Evolutionary conservation across 30 jellyfish, hydroid and myxozoan genomes (phyloP).

Genomic region (Sanderia malayensis): DNA sequence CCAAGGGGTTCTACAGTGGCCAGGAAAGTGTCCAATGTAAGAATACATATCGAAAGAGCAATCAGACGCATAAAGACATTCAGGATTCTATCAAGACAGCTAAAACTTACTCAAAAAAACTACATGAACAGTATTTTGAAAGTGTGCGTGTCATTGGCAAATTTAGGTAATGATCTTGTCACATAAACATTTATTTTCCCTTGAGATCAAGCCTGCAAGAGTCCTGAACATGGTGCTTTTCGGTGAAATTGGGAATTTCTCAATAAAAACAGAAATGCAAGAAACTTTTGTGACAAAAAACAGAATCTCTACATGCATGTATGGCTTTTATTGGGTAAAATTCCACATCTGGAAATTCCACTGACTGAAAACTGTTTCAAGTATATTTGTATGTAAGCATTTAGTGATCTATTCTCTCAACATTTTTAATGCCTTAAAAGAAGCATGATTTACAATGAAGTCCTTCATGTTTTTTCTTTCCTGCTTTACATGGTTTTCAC

Average conservation of each 20-base stretch:
- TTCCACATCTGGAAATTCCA: not conserved
- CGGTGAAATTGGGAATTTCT: too few relatives aligned
- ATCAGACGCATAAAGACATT: constrained; percentile 29
- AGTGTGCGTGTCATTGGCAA: constrained; percentile 35
- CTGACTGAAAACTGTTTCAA: not conserved
- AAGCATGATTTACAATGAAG: not conserved
- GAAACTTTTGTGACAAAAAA: too few relatives aligned
- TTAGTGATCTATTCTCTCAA: not conserved
- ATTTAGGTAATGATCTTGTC: constrained; percentile 14
- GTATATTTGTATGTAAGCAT: not conserved
- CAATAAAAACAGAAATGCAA: too few relatives aligned
- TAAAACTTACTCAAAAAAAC: constrained; percentile 24
- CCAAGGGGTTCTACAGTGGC: constrained; percentile 48
- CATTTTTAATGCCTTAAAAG: not conserved
- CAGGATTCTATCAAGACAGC: constrained; percentile 4
- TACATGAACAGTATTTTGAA: constrained; percentile 6
- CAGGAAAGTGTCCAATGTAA: constrained; percentile 28
- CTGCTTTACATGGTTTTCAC: not conserved
- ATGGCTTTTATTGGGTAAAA: too few relatives aligned
- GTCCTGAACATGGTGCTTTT: constrained; percentile 11
- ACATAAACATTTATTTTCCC: not conserved
- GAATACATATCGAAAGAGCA: constrained; percentile 51
- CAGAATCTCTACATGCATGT: too few relatives aligned
- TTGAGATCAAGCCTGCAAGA: not conserved
- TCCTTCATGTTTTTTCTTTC: constrained; percentile 7